Conservation (phyloP, 2,888 invertebrate species). For the Sesamia inferens region DNA sequence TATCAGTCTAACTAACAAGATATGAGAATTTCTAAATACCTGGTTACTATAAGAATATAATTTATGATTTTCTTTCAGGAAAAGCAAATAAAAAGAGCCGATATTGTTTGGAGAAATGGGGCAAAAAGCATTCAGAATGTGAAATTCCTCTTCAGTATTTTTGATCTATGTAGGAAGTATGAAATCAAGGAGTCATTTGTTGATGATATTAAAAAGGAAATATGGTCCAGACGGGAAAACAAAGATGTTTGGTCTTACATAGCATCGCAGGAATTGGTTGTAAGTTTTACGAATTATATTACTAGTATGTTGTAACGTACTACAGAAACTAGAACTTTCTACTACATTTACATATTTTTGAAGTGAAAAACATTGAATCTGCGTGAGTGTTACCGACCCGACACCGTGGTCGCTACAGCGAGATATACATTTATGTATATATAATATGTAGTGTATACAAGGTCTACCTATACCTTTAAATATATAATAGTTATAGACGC, state of each 20-base stretch:
- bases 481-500: too few relatives aligned
- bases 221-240: constrained; percentile 78
- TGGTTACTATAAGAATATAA: neutral
- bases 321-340: neutral
- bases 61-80: constrained; percentile 72
- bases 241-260: constrained; percentile 85
- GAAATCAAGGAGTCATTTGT: constrained; percentile 90
- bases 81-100: constrained; percentile 88
- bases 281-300: constrained; percentile 59
- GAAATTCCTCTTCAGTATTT: constrained; percentile 90
- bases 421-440: too few relatives aligned
- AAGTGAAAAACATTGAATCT: too few relatives aligned
- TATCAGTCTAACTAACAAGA: neutral
- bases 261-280: constrained; percentile 83
- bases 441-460: too few relatives aligned
- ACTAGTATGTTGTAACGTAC: too few relatives aligned
- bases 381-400: too few relatives aligned
- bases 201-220: constrained; percentile 77
- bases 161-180: constrained; percentile 90
- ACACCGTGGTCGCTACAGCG: too few relatives aligned
- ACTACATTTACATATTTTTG: neutral
- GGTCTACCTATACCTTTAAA: too few relatives aligned
- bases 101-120: constrained; percentile 91
- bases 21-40: neutral
- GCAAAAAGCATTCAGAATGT: constrained; percentile 89